Evolutionary conservation across 2,797 vertebrate genomes (phyloP).

Genomic region (Pyrrhura leucotis): DNA sequence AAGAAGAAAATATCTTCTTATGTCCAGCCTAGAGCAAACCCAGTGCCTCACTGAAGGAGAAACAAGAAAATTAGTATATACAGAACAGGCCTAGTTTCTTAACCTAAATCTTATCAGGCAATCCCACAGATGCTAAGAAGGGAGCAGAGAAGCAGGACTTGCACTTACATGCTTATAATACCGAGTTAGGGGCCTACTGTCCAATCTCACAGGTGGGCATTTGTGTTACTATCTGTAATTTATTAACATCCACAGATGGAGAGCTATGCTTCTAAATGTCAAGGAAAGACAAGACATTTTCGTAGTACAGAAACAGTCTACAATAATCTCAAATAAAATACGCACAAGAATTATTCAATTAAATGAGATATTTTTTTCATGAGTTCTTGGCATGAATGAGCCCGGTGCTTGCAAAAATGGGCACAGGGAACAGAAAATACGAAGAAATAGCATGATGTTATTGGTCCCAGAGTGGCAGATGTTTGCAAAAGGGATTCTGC

Average conservation of each 20-base stretch:
- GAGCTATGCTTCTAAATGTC: background rate
- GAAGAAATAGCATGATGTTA: background rate
- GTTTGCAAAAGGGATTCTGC: background rate
- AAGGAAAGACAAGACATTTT: background rate
- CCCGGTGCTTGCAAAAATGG: background rate
- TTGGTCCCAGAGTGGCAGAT: background rate
- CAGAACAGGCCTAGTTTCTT: background rate
- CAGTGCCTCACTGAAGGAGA: background rate
- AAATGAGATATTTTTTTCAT: background rate
- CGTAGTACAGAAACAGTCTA: background rate
- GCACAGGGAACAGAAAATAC: background rate
- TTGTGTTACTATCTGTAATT: background rate
- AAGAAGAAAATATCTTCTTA: background rate
- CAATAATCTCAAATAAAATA: background rate
- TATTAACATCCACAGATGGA: background rate
- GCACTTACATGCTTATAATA: background rate
- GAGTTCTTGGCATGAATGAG: background rate
- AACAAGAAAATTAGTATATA: background rate
- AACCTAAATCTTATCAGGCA: background rate
- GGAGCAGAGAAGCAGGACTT: background rate
- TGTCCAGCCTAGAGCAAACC: background rate
- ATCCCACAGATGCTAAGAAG: background rate
- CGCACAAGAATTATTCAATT: background rate
- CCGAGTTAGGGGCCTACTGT: background rate
- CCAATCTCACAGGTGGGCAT: background rate